Percentiles rank a stretch among this genome's conserved stretches.
phyloP scores from a whole-genome alignment of 2,888 invertebrate species.

The Falcaria lacertinaria region DNA sequence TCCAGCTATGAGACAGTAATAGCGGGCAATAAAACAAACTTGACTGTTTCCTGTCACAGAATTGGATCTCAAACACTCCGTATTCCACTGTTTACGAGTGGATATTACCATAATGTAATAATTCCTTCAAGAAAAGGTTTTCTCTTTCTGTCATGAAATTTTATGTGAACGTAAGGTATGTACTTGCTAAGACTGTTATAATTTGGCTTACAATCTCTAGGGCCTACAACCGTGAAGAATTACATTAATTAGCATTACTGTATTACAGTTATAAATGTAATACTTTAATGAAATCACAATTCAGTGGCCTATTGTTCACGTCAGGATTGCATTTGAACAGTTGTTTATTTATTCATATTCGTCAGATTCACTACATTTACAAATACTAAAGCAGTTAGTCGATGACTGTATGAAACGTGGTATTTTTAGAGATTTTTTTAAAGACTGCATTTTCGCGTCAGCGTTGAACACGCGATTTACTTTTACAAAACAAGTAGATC shows the following conservation, averaged over 20 bases:
- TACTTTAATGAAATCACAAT: too few species aligned
- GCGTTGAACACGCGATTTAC: slow-evolving; percentile 36
- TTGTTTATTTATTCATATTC: too few species aligned
- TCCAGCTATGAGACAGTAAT: slow-evolving; percentile 58
- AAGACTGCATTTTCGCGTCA: slow-evolving; percentile 20
- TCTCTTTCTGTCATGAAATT: slow-evolving; percentile 16
- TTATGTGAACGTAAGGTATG: too few species aligned
- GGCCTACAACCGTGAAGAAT: too few species aligned
- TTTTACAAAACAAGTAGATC: slow-evolving; percentile 55
- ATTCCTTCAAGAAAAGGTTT: slow-evolving; percentile 16
- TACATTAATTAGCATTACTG: too few species aligned
- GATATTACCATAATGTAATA: slow-evolving; percentile 36
- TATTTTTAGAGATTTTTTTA: slow-evolving; percentile 4
- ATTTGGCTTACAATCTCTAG: too few species aligned
- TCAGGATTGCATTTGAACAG: too few species aligned
- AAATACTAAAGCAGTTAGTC: too few species aligned
- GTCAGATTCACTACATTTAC: too few species aligned
- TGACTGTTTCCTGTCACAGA: slow-evolving; percentile 60
- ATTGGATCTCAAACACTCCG: slow-evolving; percentile 43
- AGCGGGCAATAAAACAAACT: slow-evolving; percentile 63
- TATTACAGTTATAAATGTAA: too few species aligned
- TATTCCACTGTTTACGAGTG: slow-evolving; percentile 44
- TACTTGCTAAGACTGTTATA: too few species aligned
- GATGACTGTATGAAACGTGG: background rate
- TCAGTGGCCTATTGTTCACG: too few species aligned